phyloP scores from a whole-genome alignment of 2,797 vertebrate species.

The Falco naumanni region DNA sequence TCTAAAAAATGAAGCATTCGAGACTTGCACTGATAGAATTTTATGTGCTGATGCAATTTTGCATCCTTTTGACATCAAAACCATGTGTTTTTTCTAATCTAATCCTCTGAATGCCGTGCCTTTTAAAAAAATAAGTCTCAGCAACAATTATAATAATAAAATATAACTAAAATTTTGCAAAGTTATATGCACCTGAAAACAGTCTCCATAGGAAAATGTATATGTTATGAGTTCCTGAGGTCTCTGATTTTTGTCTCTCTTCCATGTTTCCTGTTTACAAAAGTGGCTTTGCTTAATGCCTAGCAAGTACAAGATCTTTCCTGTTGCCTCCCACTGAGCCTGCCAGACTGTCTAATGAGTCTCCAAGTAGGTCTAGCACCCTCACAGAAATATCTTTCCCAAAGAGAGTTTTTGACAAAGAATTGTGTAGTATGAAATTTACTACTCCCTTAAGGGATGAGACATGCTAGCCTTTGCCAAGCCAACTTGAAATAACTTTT shows the following conservation, averaged over 20 bases:
- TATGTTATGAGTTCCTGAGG: not conserved
- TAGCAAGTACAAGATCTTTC: not conserved
- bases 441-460: not conserved
- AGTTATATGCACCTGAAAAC: not conserved
- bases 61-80: not conserved
- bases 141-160: not conserved
- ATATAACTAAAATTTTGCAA: not conserved
- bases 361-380: not conserved
- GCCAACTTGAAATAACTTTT: not conserved
- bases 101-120: not conserved
- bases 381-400: not conserved
- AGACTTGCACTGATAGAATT: not conserved
- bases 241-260: not conserved
- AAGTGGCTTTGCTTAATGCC: not conserved
- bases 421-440: not conserved
- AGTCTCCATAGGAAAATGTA: fast-evolving
- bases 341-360: not conserved
- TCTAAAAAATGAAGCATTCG: not conserved
- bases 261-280: not conserved
- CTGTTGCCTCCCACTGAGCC: not conserved
- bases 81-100: not conserved
- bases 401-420: not conserved
- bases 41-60: not conserved
- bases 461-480: not conserved
- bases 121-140: not conserved